Evolutionary conservation across 37 sponge, comb jelly and placozoan genomes (phyloP).

Genomic region (Eunapius fragilis): DNA sequence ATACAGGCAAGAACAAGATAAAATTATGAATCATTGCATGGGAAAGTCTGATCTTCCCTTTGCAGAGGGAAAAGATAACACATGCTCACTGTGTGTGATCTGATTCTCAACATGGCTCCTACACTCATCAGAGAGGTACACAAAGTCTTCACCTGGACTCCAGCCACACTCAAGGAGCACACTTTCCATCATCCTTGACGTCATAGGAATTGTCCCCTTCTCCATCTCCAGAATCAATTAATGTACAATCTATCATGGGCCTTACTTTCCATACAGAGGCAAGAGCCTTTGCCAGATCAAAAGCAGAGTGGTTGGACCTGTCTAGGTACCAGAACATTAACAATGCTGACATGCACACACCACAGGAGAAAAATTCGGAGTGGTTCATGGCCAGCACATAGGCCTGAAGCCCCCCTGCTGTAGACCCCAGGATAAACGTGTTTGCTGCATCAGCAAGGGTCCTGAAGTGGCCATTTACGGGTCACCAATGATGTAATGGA

Average conservation of each 20-base stretch:
- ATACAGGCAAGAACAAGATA: no score
- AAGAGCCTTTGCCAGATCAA: conserved; percentile 35
- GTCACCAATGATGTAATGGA: conserved; percentile 65
- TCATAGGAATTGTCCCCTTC: conserved; percentile 76
- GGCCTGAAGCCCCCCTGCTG: conserved; percentile 80
- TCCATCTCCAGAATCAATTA: conserved; percentile 84
- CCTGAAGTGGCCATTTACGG: conserved; percentile 62
- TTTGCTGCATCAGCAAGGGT: conserved; percentile 44
- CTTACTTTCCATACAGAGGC: no score
- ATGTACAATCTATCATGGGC: conserved; percentile 64
- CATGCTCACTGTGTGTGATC: conserved; percentile 75
- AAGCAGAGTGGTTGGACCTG: conserved; percentile 36
- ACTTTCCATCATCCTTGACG: conserved; percentile 57
- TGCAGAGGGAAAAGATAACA: no score
- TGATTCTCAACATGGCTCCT: conserved; percentile 15
- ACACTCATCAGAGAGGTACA: conserved; percentile 65
- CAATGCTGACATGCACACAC: conserved; percentile 78
- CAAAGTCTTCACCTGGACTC: conserved; percentile 65
- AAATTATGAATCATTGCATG: no score
- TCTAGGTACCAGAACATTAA: conserved; percentile 87
- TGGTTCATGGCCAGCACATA: conserved; percentile 49
- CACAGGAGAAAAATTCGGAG: conserved; percentile 55
- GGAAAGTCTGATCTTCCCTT: no score
- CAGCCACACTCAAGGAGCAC: conserved; percentile 54
- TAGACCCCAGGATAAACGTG: conserved; percentile 70